Evolutionary conservation across 2,888 invertebrate species (phyloP).

Genomic region (Blera fallax): DNA sequence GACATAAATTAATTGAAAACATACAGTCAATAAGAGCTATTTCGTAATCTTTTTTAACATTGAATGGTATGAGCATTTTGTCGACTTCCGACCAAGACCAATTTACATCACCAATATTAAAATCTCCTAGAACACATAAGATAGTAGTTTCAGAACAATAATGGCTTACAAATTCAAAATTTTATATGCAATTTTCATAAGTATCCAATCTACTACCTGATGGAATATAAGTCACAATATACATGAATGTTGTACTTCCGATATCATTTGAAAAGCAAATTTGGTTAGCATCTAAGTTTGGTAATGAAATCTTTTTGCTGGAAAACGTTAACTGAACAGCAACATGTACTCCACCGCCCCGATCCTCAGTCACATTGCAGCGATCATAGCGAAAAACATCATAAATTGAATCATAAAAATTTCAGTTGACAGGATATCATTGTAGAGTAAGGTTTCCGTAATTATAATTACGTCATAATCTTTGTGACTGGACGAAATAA

Average conservation of each 20-base stretch:
- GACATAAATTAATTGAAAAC: too few relatives aligned
- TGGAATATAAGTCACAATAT: not conserved
- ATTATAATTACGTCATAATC: not conserved
- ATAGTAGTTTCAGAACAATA: not conserved
- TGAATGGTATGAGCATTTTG: too few relatives aligned
- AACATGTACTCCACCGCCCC: not conserved
- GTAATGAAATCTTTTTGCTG: not conserved
- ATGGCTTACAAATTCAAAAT: conserved; percentile 8
- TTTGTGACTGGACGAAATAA: not conserved
- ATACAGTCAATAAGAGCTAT: too few relatives aligned
- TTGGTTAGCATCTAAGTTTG: not conserved
- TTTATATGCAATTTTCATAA: not conserved
- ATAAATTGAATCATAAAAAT: not conserved
- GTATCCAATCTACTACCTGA: not conserved
- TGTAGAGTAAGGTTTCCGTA: not conserved
- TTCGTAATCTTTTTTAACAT: too few relatives aligned
- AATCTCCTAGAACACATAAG: conserved; percentile 4
- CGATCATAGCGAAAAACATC: not conserved
- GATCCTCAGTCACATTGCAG: not conserved
- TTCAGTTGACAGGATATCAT: not conserved
- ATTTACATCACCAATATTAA: too few relatives aligned
- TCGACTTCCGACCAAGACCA: too few relatives aligned
- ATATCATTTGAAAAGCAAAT: not conserved
- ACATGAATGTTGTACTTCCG: not conserved
- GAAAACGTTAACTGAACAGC: not conserved